phyloP scores from a whole-genome alignment of 2,113 vertebrate species.

The Sander vitreus region DNA sequence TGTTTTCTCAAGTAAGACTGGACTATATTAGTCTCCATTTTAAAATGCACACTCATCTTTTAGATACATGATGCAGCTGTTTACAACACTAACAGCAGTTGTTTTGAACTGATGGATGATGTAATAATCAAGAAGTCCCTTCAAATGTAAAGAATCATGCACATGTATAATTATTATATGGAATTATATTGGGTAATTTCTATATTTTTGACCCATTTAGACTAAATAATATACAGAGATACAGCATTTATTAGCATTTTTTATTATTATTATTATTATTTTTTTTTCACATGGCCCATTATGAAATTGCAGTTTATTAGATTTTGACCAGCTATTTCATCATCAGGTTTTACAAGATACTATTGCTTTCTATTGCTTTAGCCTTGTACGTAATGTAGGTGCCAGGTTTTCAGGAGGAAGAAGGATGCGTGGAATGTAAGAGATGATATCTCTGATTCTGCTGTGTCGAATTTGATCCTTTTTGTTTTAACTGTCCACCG shows the following conservation, averaged over 20 bases:
- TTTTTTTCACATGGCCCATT: neutral
- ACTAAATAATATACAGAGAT: neutral
- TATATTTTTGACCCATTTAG: neutral
- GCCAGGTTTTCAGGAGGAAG: neutral
- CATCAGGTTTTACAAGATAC: neutral
- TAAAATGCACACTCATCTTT: neutral
- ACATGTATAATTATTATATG: neutral
- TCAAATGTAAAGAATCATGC: neutral
- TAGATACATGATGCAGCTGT: no score
- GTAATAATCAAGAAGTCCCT: neutral
- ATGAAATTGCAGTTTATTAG: slow-evolving; percentile 2
- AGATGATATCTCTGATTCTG: neutral
- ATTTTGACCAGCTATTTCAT: neutral
- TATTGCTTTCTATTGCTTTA: neutral
- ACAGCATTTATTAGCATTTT: neutral
- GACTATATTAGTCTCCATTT: neutral
- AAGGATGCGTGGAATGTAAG: neutral
- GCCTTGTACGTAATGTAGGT: neutral
- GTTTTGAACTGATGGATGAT: neutral
- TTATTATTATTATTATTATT: neutral
- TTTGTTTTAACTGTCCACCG: neutral
- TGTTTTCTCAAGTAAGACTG: neutral
- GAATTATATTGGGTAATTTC: neutral
- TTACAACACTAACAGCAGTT: neutral
- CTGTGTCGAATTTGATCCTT: neutral